phyloP scores from a whole-genome alignment of 2,113 vertebrate species.

The Raphicerus campestris region DNA sequence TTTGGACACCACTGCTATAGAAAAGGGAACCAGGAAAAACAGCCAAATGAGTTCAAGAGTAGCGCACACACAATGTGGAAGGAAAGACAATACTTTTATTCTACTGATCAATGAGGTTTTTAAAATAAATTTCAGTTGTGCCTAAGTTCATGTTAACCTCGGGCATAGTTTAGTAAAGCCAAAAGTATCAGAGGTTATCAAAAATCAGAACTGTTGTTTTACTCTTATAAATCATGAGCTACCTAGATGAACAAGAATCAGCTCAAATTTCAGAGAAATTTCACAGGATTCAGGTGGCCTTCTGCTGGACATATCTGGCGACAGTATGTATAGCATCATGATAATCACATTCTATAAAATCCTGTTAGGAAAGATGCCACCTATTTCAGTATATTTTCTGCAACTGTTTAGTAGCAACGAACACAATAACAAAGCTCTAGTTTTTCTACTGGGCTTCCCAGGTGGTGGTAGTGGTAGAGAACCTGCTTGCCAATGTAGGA shows the following conservation, averaged over 20 bases:
- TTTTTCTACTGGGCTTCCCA: neutral
- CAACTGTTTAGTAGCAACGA: slow-evolving; percentile 72
- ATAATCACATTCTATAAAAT: slow-evolving; percentile 70
- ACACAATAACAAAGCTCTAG: slow-evolving; percentile 60
- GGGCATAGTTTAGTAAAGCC: neutral
- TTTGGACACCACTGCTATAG: neutral
- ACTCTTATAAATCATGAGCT: slow-evolving; percentile 23
- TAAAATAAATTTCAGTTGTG: neutral
- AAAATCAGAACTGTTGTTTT: neutral
- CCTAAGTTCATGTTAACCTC: neutral
- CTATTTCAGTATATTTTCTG: slow-evolving; percentile 70
- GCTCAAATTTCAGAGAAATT: slow-evolving; percentile 66
- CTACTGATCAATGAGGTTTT: neutral
- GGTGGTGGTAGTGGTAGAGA: neutral
- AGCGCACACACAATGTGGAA: neutral
- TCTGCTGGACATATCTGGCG: slow-evolving; percentile 67
- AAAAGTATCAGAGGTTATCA: slow-evolving; percentile 1
- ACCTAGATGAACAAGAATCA: slow-evolving; percentile 20
- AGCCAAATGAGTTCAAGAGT: neutral
- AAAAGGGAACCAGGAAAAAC: neutral
- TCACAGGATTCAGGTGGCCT: slow-evolving; percentile 67
- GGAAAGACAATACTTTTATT: neutral
- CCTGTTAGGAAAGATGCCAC: slow-evolving; percentile 71
- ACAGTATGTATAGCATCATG: slow-evolving; percentile 72
- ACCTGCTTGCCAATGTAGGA: neutral